phyloP scores from a whole-genome alignment of 1,140 invertebrate species.

The Magallana angulata region DNA sequence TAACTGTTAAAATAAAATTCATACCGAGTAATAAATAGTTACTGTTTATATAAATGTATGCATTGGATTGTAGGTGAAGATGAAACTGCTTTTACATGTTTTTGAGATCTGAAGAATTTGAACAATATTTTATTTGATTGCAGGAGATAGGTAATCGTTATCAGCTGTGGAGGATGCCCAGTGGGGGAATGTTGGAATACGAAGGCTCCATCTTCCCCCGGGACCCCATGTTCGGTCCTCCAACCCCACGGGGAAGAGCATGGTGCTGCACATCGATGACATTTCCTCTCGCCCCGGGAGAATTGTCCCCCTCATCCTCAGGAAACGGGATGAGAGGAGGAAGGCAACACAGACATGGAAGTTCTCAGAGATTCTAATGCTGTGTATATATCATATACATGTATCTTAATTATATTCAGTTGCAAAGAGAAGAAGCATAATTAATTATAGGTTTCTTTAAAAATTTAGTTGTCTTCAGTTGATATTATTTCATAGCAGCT shows the following conservation, averaged over 20 bases:
- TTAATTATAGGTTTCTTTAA: too few species aligned
- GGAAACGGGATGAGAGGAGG: constrained; percentile 90
- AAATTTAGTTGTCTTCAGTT: too few species aligned
- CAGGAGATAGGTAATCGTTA: constrained; percentile 89
- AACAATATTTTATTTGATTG: not conserved
- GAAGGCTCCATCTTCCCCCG: constrained; percentile 88
- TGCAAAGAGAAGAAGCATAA: too few species aligned
- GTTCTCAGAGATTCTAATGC: constrained; percentile 84
- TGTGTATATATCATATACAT: too few species aligned
- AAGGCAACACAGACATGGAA: constrained; percentile 94
- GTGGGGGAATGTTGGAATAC: constrained; percentile 92
- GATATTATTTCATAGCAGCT: too few species aligned
- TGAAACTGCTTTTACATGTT: too few species aligned
- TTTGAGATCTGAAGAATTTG: too few species aligned
- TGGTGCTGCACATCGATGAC: constrained; percentile 89
- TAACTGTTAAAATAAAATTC: too few species aligned
- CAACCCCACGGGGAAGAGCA: constrained; percentile 54
- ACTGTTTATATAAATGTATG: too few species aligned
- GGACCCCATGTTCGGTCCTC: constrained; percentile 76
- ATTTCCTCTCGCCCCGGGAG: constrained; percentile 89
- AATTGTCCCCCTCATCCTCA: constrained; percentile 86
- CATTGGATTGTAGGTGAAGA: too few species aligned
- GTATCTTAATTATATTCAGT: too few species aligned
- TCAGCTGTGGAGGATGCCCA: constrained; percentile 97
- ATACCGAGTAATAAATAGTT: too few species aligned